Evolutionary conservation across 2,797 vertebrate species (phyloP), one percentile per base, ranked within the genome.

Genomic region (Cyprinodon diabolis): DNA sequence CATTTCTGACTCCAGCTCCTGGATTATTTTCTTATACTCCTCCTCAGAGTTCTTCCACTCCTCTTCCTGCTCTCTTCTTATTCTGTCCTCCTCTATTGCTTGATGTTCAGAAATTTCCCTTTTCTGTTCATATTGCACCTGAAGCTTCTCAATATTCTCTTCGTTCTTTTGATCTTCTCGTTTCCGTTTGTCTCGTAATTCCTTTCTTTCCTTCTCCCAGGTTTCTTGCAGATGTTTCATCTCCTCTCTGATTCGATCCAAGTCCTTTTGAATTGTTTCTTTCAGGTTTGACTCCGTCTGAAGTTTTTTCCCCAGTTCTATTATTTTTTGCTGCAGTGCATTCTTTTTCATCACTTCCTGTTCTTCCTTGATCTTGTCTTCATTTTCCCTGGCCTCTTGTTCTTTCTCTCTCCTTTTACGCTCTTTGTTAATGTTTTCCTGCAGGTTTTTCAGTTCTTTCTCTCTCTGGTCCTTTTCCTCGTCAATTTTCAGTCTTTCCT

Each of bases 331-430:
- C 21, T 74, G 21, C 72, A 13, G 63, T 0, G 62, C 0, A 0
- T 0, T 6, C 19, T 0, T 3, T 19, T 67, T 11, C 0, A 12
- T 0, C 48, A 70, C 37, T 1, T 85, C 74, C 4, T 69, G 47
- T 11, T 1, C 55, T 54, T 57, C 69, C 3, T 1, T 70, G 0
- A 4, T 13, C 8, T 0, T 48, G 4, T 75, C 57, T 21, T 73
- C 62, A 7, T 78, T 21, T 35, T 71, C 25, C 47, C 74, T 70
- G 37, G 4, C 9, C 37, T 68, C 52, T 48, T 8, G 37, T 40
- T 69, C 52, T n/a, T 11, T 60, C 3, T 51, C 37, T 4, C 89
- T 87, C 93, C 94, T 94, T 90, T 93, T 93, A 90, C 92, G 0
- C 25, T 72, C 54, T 4, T 0, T 56, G 9, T 68, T 47, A 0